A percentile compares a stretch with the other conserved stretches of the same genome.
Conservation (phyloP, 1,140 invertebrate species). For the Drosophila pruinosa region DNA sequence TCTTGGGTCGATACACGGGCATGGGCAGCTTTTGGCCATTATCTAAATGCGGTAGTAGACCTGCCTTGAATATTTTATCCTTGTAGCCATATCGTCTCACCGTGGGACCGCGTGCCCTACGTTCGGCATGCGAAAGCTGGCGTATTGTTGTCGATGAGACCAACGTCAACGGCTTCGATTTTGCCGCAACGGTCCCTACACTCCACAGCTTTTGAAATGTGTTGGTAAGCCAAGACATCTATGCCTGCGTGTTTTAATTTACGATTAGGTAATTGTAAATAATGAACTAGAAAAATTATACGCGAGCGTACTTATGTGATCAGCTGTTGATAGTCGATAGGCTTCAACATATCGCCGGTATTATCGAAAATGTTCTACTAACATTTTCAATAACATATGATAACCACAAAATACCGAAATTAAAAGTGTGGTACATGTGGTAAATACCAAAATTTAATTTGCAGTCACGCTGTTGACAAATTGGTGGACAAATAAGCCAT, state of each 20-base stretch:
- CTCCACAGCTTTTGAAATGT: slow-evolving; percentile 52
- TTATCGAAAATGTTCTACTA: not conserved
- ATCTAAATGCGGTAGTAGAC: slow-evolving; percentile 87
- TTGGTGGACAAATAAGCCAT: slow-evolving; percentile 11
- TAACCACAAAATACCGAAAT: not conserved
- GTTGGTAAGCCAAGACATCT: slow-evolving; percentile 58
- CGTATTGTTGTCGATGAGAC: slow-evolving; percentile 64
- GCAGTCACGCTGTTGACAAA: not conserved
- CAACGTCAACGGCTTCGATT: slow-evolving; percentile 8
- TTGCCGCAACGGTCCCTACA: slow-evolving; percentile 2
- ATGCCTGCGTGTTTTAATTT: slow-evolving; percentile 21
- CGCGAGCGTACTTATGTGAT: not conserved
- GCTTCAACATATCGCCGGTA: not conserved
- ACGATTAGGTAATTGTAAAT: slow-evolving; percentile 76
- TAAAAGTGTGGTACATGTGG: not conserved
- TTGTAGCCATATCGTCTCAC: slow-evolving; percentile 88
- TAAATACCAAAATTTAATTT: not conserved
- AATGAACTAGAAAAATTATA: slow-evolving; percentile 9
- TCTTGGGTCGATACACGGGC: slow-evolving; percentile 86
- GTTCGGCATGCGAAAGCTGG: slow-evolving; percentile 88
- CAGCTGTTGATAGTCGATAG: slow-evolving; percentile 26
- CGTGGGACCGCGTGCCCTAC: slow-evolving; percentile 85
- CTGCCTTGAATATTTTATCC: slow-evolving; percentile 86
- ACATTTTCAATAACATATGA: not conserved
- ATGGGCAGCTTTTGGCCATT: slow-evolving; percentile 85